Evolutionary conservation across 2,113 vertebrate species (phyloP), one percentile per base, ranked within the genome.

Genomic region (Lichenostomus cassidix): DNA sequence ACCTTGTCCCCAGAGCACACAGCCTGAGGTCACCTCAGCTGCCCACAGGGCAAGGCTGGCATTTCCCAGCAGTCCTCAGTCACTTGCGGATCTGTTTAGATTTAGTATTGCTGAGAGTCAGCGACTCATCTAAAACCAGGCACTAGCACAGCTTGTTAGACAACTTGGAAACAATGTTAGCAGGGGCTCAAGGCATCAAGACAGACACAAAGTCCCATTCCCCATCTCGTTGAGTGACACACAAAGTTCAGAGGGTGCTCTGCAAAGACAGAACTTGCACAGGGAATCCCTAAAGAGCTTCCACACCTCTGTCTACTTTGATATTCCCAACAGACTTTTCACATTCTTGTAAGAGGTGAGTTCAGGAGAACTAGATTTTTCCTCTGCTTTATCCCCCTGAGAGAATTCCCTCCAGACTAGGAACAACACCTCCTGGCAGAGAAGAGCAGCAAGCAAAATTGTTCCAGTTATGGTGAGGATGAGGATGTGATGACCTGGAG

Each of bases 341-440:
- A n/a, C 0, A 0, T 7, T 63, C 37, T 22, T 78, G 7, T 39
- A 53, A 64, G 20, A 25, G 28, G 0, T 29, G 25, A 76, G 13
- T 5, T 75, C 74, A 87, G 33, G 8, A 58, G 31, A 94, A 47
- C 18, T 44, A 29, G 35, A 50, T 70, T 37, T 85, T 41, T 60
- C 55, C 58, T 77, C 50, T 73, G 63, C 42, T 60, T 69, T 46
- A 77, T 28, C 18, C 11, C 44, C 8, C 8, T 5, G 24, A 60
- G 20, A 92, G 53, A 83, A 88, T 28, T 83, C 74, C 28, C 63
- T 85, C 46, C 63, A 49, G 39, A 27, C 5, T 2, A 52, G 11
- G 22, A 85, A 56, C 69, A 89, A 13, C 31, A 55, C 33, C 55
- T 69, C 42, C 23, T 58, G 84, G 63, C 50, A 83, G 70, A 75